Conservation (phyloP, 2,113 vertebrate species). For the Colaptes auratus region DNA sequence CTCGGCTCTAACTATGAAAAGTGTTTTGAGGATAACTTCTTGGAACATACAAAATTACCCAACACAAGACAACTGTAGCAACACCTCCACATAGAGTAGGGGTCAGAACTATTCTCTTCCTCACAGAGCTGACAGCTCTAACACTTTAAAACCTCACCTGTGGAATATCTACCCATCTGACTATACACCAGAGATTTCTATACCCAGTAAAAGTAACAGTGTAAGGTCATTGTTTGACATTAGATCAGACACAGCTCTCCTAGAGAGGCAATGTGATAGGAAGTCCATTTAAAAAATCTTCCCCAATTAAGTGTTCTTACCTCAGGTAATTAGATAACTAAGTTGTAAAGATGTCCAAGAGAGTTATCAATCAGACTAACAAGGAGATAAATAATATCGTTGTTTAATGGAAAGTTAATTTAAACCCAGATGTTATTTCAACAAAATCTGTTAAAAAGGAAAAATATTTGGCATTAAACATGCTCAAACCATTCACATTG, state of each 20-base stretch:
- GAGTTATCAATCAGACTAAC: background rate
- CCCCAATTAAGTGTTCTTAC: background rate
- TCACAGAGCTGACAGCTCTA: background rate
- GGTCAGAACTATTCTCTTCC: background rate
- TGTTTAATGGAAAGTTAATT: background rate
- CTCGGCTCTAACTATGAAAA: background rate
- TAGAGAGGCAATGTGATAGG: background rate
- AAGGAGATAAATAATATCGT: background rate
- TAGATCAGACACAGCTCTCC: background rate
- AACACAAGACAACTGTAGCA: background rate
- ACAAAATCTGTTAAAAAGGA: background rate
- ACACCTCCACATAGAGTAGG: accelerated
- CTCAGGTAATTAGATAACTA: background rate
- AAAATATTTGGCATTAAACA: conserved; percentile 28
- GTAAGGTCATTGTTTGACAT: background rate
- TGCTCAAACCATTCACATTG: background rate
- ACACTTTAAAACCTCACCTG: background rate
- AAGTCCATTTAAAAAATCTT: background rate
- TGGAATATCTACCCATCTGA: background rate
- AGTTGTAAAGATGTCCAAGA: background rate
- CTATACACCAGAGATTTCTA: background rate
- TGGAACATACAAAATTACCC: background rate
- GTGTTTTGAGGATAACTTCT: background rate
- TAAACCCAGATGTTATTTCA: background rate
- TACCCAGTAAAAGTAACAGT: background rate